Percentiles rank a stretch among this genome's conserved stretches.
phyloP scores from a whole-genome alignment of 2,113 vertebrate species.

The Pyxicephalus adspersus region DNA sequence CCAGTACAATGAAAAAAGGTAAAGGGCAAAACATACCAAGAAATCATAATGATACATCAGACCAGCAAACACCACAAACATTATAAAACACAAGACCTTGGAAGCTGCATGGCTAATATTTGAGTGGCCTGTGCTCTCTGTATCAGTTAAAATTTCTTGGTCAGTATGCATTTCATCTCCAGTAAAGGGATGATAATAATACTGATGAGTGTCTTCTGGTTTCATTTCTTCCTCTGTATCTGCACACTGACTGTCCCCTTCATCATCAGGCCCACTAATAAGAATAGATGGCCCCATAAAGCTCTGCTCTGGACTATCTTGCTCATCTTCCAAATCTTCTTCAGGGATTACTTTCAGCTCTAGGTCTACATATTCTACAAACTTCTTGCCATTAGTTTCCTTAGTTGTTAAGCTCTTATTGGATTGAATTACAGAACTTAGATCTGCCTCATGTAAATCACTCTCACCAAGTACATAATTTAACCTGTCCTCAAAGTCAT shows the following conservation, averaged over 20 bases:
- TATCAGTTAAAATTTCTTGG: constrained; percentile 59
- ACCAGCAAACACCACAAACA: constrained; percentile 82
- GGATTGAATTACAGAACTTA: constrained; percentile 42
- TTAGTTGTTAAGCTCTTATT: constrained; percentile 55
- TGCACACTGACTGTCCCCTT: constrained; percentile 55
- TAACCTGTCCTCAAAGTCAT: constrained; percentile 42
- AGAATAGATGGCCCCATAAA: constrained; percentile 61
- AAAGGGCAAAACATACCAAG: constrained; percentile 82
- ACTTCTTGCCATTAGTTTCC: constrained; percentile 50
- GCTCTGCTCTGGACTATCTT: constrained; percentile 56
- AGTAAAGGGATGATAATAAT: constrained; percentile 35
- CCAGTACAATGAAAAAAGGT: constrained; percentile 84
- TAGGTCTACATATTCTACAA: not conserved
- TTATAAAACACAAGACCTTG: constrained; percentile 74
- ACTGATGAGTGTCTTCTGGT: constrained; percentile 46
- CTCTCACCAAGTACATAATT: not conserved
- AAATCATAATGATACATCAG: constrained; percentile 83
- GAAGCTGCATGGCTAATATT: constrained; percentile 71
- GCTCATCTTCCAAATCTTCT: not conserved
- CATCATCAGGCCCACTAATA: constrained; percentile 64
- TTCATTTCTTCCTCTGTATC: constrained; percentile 52
- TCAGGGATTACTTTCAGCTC: not conserved
- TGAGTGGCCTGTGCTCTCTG: constrained; percentile 63
- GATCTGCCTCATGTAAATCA: constrained; percentile 3
- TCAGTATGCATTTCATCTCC: constrained; percentile 56